Conservation (phyloP, 2,888 invertebrate species). For the Stenoptilia bipunctidactyla region DNA sequence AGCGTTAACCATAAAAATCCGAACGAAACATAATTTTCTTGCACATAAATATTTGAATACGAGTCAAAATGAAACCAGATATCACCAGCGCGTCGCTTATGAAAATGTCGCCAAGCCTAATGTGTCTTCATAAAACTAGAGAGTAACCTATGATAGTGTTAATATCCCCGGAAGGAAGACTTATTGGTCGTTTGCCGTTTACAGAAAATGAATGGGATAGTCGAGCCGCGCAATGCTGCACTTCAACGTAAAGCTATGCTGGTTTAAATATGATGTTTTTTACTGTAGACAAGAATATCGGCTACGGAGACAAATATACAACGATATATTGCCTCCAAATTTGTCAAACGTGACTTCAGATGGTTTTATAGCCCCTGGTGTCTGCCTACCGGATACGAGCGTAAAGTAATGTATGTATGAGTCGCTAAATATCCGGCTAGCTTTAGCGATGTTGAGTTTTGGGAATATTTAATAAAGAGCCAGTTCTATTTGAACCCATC, state of each 20-base stretch:
- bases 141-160: slow-evolving; percentile 70
- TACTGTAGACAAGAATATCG: no score
- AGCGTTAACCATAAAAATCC: neutral
- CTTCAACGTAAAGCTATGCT: no score
- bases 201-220: slow-evolving; percentile 55
- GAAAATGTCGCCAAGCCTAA: slow-evolving; percentile 51
- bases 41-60: neutral
- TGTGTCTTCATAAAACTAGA: slow-evolving; percentile 65
- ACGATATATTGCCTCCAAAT: no score
- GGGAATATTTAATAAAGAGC: no score
- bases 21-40: neutral
- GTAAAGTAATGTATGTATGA: no score
- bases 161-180: slow-evolving; percentile 66
- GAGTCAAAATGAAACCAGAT: slow-evolving; percentile 9
- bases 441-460: no score
- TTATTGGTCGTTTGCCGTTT: slow-evolving; percentile 67
- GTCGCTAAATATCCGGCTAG: no score
- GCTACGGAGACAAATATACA: no score
- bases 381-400: no score
- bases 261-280: neutral
- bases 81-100: slow-evolving; percentile 26
- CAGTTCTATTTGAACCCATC: no score
- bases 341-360: no score
- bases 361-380: no score
- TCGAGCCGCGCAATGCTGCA: slow-evolving; percentile 24